These are phyloP conservation scores for Caenorhabditis plicata DNA, from an alignment of 2,888 invertebrate genomes.

Conservation along the genomic window DNA sequence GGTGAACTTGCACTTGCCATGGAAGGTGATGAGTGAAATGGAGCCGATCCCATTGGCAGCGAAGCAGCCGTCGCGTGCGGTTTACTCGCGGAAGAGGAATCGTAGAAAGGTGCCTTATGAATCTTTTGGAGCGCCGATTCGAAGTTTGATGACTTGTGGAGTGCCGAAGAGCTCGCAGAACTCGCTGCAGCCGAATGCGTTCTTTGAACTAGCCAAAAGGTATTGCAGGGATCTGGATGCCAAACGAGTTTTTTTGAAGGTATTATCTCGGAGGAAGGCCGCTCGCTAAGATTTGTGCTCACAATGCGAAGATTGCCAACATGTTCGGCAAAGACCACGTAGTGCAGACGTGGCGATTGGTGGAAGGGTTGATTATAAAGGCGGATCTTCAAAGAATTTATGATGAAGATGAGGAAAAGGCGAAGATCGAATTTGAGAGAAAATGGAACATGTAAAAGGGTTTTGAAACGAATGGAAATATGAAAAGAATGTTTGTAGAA, in stretches of 20 bases:
- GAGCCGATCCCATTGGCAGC: constrained; percentile 2
- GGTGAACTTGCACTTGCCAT: constrained; percentile 26
- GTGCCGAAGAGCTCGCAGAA: constrained; percentile 14
- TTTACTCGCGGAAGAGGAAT: not conserved
- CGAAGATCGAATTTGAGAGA: constrained; percentile 7
- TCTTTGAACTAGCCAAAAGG: constrained; percentile 19
- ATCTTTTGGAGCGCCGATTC: constrained; percentile 25
- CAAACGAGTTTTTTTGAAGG: constrained; percentile 5
- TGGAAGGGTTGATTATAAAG: constrained; percentile 22
- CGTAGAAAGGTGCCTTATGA: constrained; percentile 21
- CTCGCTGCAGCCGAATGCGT: constrained; percentile 13
- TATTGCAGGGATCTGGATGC: constrained; percentile 1
- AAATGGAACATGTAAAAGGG: constrained; percentile 18
- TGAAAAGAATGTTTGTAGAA: not conserved
- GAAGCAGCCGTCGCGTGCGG: not conserved
- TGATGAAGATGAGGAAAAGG: constrained; percentile 15
- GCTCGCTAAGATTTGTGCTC: constrained; percentile 5
- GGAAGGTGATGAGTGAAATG: constrained; percentile 5
- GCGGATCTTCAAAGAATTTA: constrained; percentile 12
- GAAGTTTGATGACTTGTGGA: constrained; percentile 21
- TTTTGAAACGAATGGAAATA: not conserved
- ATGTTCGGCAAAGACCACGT: constrained; percentile 18
- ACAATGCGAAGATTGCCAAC: constrained; percentile 31
- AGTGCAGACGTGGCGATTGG: constrained; percentile 32
- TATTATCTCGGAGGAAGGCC: constrained; percentile 21